phyloP scores from a whole-genome alignment of 1,140 invertebrate genomes.

The Tigriopus japonicus region DNA sequence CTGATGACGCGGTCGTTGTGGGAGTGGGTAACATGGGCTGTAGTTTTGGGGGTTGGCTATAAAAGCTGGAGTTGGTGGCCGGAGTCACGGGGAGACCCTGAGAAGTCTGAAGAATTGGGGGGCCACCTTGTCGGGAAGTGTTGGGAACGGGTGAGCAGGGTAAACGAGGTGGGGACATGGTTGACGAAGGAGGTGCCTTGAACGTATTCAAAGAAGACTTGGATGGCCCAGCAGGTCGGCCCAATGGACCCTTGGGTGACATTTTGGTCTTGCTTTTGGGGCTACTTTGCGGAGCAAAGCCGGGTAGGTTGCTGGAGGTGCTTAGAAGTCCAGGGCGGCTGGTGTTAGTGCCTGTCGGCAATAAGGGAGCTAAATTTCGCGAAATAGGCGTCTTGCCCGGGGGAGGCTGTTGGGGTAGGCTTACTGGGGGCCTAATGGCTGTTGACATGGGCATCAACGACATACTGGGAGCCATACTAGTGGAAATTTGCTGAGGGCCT shows the following conservation, averaged over 20 bases:
- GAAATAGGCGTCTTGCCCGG: conserved; percentile 2
- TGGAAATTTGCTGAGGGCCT: background rate
- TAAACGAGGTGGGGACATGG: background rate
- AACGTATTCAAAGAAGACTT: too few relatives aligned
- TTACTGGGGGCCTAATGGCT: too few relatives aligned
- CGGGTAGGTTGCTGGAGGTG: background rate
- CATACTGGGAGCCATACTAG: too few relatives aligned
- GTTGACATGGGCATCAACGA: too few relatives aligned
- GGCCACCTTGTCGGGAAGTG: background rate
- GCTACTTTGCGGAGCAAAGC: background rate
- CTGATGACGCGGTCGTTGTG: conserved; percentile 14
- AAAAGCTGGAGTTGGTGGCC: too few relatives aligned
- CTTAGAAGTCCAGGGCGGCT: background rate
- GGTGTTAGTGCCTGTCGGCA: background rate
- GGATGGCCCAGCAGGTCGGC: background rate
- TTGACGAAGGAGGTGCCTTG: too few relatives aligned
- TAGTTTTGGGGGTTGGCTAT: background rate
- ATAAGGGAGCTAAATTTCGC: background rate
- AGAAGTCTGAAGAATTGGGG: background rate
- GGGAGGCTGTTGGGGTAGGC: background rate
- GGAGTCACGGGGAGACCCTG: background rate
- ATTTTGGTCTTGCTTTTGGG: background rate
- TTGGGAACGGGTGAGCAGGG: background rate
- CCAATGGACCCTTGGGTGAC: background rate
- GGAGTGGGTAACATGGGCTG: conserved; percentile 9